A percentile compares a stretch with the other conserved stretches of the same genome.
These are phyloP conservation scores for Pardalotus punctatus DNA, from an alignment of 2,113 vertebrate species.

Conservation along the genomic window DNA sequence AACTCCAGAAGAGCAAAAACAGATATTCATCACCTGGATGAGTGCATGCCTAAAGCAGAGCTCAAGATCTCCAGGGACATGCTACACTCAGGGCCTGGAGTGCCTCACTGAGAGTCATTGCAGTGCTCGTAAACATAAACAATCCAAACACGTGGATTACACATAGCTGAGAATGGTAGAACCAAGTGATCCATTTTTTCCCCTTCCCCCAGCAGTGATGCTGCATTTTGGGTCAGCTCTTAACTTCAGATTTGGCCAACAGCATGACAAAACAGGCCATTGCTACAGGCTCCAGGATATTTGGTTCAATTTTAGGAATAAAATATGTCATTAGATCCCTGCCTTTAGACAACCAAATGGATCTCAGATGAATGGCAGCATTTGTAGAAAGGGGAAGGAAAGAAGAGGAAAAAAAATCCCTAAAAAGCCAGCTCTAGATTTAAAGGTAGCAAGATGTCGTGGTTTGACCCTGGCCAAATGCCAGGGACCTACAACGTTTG, in stretches of 20 bases:
- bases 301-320: neutral
- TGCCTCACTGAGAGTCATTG: fast-evolving
- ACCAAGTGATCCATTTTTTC: neutral
- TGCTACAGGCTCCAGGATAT: neutral
- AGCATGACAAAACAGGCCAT: neutral
- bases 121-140: neutral
- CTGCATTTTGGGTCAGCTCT: neutral
- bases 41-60: neutral
- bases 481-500: no score
- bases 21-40: neutral
- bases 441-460: neutral
- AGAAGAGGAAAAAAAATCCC: neutral
- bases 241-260: neutral
- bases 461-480: no score
- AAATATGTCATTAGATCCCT: neutral
- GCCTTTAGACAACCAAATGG: neutral
- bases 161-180: neutral
- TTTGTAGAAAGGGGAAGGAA: neutral
- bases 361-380: neutral
- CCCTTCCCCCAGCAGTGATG: neutral
- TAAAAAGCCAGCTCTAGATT: neutral
- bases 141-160: neutral
- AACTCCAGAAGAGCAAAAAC: conserved; percentile 53
- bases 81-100: no score
- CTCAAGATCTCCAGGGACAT: no score